A percentile compares a stretch with the other conserved stretches of the same genome.
Evolutionary conservation across 2,888 invertebrate species (phyloP).

Genomic region (Onchidella celtica): DNA sequence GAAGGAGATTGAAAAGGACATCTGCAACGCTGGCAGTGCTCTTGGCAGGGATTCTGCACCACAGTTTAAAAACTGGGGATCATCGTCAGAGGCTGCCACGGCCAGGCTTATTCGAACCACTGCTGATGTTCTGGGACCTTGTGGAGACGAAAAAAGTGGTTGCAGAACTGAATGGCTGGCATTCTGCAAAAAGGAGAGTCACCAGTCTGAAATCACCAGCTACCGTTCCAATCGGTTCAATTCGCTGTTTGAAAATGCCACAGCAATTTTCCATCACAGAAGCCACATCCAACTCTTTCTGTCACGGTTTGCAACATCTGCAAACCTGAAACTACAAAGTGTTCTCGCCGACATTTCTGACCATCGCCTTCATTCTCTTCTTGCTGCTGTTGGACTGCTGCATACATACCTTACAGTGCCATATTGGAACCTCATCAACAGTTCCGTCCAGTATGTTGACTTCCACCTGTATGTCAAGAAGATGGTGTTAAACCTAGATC

Average conservation of each 20-base stretch:
- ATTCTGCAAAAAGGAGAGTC: not conserved
- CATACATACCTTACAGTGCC: not conserved
- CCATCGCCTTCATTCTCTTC: not conserved
- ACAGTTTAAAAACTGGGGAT: not conserved
- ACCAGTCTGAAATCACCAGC: not conserved
- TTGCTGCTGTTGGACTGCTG: not conserved
- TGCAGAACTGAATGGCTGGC: not conserved
- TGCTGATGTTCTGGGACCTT: not conserved
- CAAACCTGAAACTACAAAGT: not conserved
- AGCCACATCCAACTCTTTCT: conserved; percentile 1
- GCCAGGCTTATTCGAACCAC: not conserved
- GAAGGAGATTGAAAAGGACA: not conserved
- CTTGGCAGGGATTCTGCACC: not conserved
- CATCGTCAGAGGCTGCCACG: not conserved
- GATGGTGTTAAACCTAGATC: not conserved
- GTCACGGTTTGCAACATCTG: not conserved
- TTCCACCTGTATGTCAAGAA: not conserved
- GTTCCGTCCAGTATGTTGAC: not conserved
- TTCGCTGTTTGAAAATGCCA: conserved; percentile 24
- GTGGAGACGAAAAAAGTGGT: conserved; percentile 26
- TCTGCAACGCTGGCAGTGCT: too few relatives aligned
- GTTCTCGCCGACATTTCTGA: not conserved
- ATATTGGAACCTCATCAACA: not conserved
- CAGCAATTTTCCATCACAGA: conserved; percentile 15
- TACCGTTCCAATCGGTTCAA: conserved; percentile 27